phyloP scores from a whole-genome alignment of 92 coral and sea anemone species.

The Siderastrea siderea region DNA sequence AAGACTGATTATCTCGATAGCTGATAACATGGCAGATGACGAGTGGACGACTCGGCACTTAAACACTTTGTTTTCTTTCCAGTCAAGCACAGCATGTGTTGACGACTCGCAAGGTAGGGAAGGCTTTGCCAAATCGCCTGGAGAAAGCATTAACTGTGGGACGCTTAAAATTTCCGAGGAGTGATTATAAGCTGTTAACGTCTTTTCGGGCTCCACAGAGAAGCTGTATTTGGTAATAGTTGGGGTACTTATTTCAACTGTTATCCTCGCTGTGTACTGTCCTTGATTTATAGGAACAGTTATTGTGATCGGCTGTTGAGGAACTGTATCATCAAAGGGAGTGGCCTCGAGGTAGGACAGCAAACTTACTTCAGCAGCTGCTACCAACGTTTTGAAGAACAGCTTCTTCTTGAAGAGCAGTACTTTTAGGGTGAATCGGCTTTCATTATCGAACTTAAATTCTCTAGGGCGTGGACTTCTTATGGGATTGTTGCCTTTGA shows the following conservation, averaged over 20 bases:
- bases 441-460: neutral
- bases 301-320: neutral
- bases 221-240: conserved; percentile 21
- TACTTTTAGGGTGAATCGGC: neutral
- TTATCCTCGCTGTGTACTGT: neutral
- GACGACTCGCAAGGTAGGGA: conserved; percentile 53
- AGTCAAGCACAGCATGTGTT: conserved; percentile 51
- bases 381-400: neutral
- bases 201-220: conserved; percentile 27
- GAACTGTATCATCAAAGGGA: neutral
- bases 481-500: neutral
- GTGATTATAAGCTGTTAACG: conserved; percentile 11
- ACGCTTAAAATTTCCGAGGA: conserved; percentile 33
- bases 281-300: neutral
- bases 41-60: conserved; percentile 52
- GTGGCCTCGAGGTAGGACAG: neutral
- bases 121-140: conserved; percentile 17
- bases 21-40: conserved; percentile 49
- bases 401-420: neutral
- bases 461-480: neutral
- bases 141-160: conserved; percentile 40
- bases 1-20: conserved; percentile 48
- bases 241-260: neutral
- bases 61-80: conserved; percentile 40
- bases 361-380: neutral